Percentiles rank a stretch among this genome's conserved stretches.
Conservation (phyloP, 2,797 vertebrate species). For the Lates japonicus region DNA sequence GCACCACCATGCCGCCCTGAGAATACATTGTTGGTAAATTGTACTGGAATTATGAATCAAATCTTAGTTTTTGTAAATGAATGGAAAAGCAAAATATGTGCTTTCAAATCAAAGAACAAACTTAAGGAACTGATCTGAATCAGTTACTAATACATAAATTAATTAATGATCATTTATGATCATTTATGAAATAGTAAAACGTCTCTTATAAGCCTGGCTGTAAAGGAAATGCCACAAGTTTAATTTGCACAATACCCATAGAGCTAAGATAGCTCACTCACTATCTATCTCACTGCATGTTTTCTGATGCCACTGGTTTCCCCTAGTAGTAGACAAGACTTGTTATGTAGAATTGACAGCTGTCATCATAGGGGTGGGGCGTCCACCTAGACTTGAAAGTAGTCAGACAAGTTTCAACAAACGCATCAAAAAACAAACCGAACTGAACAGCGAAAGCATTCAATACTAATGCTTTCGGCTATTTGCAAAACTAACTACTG, state of each 20-base stretch:
- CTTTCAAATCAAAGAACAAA: background rate
- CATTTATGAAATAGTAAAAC: background rate
- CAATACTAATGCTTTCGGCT: background rate
- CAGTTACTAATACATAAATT: too few relatives aligned
- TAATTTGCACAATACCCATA: background rate
- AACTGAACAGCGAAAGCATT: background rate
- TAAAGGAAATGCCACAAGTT: background rate
- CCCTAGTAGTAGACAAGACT: background rate
- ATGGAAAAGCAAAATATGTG: background rate
- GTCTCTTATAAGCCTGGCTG: background rate
- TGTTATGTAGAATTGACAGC: conserved; percentile 16
- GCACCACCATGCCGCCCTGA: too few relatives aligned
- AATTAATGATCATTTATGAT: too few relatives aligned
- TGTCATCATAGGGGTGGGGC: conserved; percentile 6
- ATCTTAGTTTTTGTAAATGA: background rate
- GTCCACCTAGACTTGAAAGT: background rate
- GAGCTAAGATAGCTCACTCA: background rate
- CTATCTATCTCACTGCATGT: too few relatives aligned
- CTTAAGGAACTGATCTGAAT: background rate
- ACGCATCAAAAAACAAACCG: conserved; percentile 14
- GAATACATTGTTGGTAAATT: background rate
- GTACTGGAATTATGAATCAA: background rate
- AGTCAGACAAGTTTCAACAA: conserved; percentile 49
- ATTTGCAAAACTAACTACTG: background rate
- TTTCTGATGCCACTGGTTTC: background rate